Percentiles rank a stretch among this genome's conserved stretches.
phyloP scores from a whole-genome alignment of 37 sponge, comb jelly and placozoan genomes.

The Diacarnus erythraeanus region DNA sequence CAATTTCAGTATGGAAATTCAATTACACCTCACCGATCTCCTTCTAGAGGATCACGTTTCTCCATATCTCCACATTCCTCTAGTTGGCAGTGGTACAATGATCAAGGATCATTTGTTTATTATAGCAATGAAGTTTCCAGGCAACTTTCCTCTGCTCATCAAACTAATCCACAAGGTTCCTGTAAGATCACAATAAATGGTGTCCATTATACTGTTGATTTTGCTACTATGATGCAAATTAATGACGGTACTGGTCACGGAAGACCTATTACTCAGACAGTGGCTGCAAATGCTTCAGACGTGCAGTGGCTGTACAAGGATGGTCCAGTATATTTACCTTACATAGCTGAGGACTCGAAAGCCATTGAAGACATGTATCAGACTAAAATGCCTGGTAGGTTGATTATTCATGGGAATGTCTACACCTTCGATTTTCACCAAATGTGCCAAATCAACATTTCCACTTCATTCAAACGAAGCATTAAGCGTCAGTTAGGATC shows the following conservation, averaged over 20 bases:
- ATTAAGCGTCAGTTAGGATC: constrained; percentile 2
- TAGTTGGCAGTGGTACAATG: constrained; percentile 59
- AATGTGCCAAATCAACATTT: constrained; percentile 58
- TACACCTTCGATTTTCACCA: constrained; percentile 51
- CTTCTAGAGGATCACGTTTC: neutral
- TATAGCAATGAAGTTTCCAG: constrained; percentile 13
- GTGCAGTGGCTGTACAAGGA: constrained; percentile 63
- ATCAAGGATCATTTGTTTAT: constrained; percentile 34
- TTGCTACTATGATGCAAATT: constrained; percentile 67
- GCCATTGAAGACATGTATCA: constrained; percentile 60
- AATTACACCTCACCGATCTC: neutral
- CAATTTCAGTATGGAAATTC: neutral
- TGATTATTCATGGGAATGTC: constrained; percentile 13
- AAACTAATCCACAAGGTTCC: constrained; percentile 11
- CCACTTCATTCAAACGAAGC: constrained; percentile 18
- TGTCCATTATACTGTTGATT: constrained; percentile 39
- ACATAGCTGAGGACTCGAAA: constrained; percentile 29
- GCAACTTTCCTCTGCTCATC: constrained; percentile 21
- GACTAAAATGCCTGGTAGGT: constrained; percentile 1
- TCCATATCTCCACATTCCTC: neutral
- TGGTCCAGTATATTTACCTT: constrained; percentile 16
- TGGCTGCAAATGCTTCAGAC: neutral
- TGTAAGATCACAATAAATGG: neutral
- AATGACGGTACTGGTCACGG: constrained; percentile 38
- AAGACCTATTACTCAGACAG: constrained; percentile 15